Conservation (phyloP, 2,888 invertebrate genomes). For the Coelopa pilipes region DNA sequence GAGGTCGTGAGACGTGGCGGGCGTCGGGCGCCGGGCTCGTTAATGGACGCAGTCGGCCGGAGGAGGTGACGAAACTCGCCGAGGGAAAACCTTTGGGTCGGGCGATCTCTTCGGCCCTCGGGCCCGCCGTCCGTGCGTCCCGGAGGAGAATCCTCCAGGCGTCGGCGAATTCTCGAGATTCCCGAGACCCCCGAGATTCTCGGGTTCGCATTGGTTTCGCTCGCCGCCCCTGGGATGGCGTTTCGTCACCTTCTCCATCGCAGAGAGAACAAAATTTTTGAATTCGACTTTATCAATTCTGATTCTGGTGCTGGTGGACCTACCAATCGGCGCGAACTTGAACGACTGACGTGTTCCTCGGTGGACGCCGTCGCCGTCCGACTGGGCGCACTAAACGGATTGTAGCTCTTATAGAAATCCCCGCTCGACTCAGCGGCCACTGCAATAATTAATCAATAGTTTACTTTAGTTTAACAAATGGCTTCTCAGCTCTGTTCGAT, state of each 20-base stretch:
- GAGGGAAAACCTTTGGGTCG: too few species aligned
- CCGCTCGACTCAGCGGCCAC: conserved; percentile 84
- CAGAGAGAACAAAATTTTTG: conserved; percentile 60
- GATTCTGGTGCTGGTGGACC: conserved; percentile 62
- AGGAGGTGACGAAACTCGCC: too few species aligned
- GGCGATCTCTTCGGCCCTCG: too few species aligned
- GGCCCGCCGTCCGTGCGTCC: too few species aligned
- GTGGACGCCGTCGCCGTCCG: conserved; percentile 68
- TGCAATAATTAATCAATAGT: conserved; percentile 71
- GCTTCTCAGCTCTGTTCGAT: conserved; percentile 5
- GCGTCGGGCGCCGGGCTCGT: background rate
- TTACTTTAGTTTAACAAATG: conserved; percentile 39
- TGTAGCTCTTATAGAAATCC: conserved; percentile 89
- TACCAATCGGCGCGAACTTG: conserved; percentile 74
- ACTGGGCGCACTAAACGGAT: conserved; percentile 75
- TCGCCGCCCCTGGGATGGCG: too few species aligned
- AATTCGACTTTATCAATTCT: conserved; percentile 44
- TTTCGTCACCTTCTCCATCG: conserved; percentile 1
- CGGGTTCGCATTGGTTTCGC: too few species aligned
- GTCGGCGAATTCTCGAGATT: too few species aligned
- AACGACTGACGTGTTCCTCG: conserved; percentile 65
- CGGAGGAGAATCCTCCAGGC: too few species aligned
- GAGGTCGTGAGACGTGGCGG: background rate
- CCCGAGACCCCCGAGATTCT: too few species aligned
- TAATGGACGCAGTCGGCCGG: too few species aligned